phyloP scores from a whole-genome alignment of 2,113 vertebrate genomes.

The Lanius ludovicianus region DNA sequence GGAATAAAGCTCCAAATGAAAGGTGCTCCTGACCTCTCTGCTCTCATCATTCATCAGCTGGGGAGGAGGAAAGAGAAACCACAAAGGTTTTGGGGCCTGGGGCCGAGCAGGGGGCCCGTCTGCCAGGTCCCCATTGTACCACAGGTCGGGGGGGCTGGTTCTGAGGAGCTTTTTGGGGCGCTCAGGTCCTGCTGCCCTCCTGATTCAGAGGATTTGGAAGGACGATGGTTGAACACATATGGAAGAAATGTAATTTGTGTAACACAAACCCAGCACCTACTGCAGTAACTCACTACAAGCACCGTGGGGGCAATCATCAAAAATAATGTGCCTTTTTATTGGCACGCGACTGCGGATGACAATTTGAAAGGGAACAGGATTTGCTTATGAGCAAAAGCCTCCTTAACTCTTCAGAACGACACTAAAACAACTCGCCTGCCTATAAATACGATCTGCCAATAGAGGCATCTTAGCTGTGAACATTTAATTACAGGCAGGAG shows the following conservation, averaged over 20 bases:
- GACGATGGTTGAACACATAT: fast-evolving
- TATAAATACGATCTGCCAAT: constrained; percentile 7
- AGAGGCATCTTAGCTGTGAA: neutral
- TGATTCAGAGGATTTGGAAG: neutral
- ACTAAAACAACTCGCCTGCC: neutral
- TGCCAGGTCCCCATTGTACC: fast-evolving
- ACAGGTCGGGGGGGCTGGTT: fast-evolving
- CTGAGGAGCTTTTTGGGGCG: neutral
- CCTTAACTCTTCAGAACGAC: neutral
- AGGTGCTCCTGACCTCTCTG: constrained; percentile 12
- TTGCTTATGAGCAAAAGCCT: constrained; percentile 19
- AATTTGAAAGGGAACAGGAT: neutral
- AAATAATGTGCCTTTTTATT: neutral
- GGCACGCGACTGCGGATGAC: neutral
- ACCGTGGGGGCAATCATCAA: neutral
- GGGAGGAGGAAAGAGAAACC: neutral
- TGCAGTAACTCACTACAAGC: neutral
- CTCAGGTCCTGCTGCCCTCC: fast-evolving
- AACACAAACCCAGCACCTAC: neutral
- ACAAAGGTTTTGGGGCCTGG: neutral
- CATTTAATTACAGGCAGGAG: constrained; percentile 36
- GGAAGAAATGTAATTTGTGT: neutral
- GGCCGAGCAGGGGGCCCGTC: fast-evolving
- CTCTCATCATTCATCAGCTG: neutral
- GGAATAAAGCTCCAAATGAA: neutral